Base-by-base conservation (phyloP, 2,888 invertebrate genomes). In the Pilophorus perplexus region DNA sequence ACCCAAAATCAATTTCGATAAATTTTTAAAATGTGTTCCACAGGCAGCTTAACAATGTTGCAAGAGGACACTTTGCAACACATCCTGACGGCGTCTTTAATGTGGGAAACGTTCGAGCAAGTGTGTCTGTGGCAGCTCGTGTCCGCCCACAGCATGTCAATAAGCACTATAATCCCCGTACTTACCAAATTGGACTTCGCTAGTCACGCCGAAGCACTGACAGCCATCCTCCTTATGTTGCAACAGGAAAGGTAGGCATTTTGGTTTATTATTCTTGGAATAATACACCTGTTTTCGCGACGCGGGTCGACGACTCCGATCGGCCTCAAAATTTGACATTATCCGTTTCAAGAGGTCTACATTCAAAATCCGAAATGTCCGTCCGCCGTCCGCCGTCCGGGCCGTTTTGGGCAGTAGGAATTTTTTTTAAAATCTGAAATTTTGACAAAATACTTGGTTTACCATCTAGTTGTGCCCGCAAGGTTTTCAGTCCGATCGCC, bases 101-200 rank as follows among this genome's bases (percentile, higher is more conserved):
- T 85, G 66, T 99, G 97, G 93, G 97, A 98, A 79, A 95, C 96
- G 1, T 92, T 95, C 73, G 97, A 98, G 78, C 98, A 99, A 78
- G 89, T 92, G 76, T 96, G 94, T 77, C 83, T 98, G 48, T 99
- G 98, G 98, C 96, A 97, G 78, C 82, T 99, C 67, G 84, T 97
- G 54, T 87, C 89, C 71, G 95, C 95, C 42, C 97, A 97, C 77
- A 92, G 93, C 77, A 89, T 96, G 75, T 89, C 93, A 62, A 84
- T 94, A n/a, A 93, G 94, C 75, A 88, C 89, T 75, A 86, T 96
- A 71, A 79, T 93, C 74, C 88, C 92, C 37, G 80, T 89, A 72
- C 78, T 89, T 72, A 85, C 87, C n/a, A 90, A 91, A 74, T 78
- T 94, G 68, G 88, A 90, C 74, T 86, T 87, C 76, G 83, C 86